These are phyloP conservation scores for Nasua narica DNA, from an alignment of 2,797 vertebrate genomes.

Conservation along the genomic window DNA sequence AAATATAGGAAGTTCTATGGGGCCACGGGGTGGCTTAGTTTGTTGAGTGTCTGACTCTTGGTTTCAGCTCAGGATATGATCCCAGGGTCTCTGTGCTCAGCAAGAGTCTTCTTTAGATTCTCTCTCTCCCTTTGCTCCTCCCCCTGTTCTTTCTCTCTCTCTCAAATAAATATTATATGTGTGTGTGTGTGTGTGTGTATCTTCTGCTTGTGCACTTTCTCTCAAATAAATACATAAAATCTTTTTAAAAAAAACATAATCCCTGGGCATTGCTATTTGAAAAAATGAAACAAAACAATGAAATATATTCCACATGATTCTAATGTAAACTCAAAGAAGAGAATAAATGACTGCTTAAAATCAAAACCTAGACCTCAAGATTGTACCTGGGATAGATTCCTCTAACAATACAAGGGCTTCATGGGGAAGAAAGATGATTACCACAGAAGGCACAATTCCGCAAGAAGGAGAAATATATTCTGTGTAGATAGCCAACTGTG, in stretches of 20 bases:
- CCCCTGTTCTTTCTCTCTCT: no score
- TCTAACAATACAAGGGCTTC: not conserved
- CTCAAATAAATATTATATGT: no score
- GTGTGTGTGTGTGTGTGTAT: no score
- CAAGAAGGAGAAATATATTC: not conserved
- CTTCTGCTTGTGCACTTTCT: no score
- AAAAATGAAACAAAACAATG: not conserved
- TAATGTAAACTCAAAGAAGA: not conserved
- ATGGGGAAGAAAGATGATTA: not conserved
- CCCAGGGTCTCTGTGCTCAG: not conserved
- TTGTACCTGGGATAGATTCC: not conserved
- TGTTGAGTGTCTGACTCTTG: not conserved
- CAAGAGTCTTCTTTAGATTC: not conserved
- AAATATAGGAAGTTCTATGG: not conserved
- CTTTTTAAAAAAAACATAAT: no score
- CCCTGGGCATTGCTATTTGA: not conserved
- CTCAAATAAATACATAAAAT: no score
- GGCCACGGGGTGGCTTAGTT: not conserved
- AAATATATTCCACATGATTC: not conserved
- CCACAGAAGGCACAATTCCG: not conserved
- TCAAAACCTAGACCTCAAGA: not conserved
- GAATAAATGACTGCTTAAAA: not conserved
- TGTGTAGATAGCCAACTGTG: not conserved
- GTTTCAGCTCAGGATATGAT: not conserved
- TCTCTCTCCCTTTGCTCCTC: not conserved